These are phyloP conservation scores for Vanessa cardui DNA, from an alignment of 2,888 invertebrate genomes.

Conservation along the genomic window DNA sequence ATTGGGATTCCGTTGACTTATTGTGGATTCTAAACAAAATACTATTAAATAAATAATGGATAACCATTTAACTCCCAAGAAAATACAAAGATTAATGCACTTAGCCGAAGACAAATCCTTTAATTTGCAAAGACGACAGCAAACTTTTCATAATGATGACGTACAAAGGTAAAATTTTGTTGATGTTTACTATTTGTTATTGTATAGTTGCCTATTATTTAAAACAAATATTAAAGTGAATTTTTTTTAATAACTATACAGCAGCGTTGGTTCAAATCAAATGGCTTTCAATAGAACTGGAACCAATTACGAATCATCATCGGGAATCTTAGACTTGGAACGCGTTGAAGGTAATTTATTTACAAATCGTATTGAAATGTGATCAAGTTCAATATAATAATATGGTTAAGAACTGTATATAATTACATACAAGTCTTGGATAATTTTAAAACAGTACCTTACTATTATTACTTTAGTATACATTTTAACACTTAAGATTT, in stretches of 20 bases:
- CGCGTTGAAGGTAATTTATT: slow-evolving; percentile 62
- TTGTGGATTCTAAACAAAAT: too few relatives aligned
- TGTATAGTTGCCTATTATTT: background rate
- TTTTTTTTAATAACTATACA: slow-evolving; percentile 11
- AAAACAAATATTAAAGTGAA: background rate
- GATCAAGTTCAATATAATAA: background rate
- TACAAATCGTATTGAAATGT: slow-evolving; percentile 1
- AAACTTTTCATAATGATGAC: slow-evolving; percentile 52
- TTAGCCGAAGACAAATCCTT: slow-evolving; percentile 71
- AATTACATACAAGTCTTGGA: too few relatives aligned
- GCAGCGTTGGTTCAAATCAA: slow-evolving; percentile 41
- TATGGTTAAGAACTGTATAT: too few relatives aligned
- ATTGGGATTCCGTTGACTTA: too few relatives aligned
- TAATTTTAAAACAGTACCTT: too few relatives aligned
- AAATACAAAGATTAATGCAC: slow-evolving; percentile 68
- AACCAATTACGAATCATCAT: slow-evolving; percentile 61
- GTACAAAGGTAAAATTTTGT: slow-evolving; percentile 48
- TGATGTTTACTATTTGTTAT: background rate
- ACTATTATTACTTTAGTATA: too few relatives aligned
- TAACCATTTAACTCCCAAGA: slow-evolving; percentile 72
- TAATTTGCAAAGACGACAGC: slow-evolving; percentile 49
- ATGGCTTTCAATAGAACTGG: slow-evolving; percentile 47
- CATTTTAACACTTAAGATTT: too few relatives aligned
- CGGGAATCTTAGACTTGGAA: slow-evolving; percentile 72
- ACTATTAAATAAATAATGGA: slow-evolving; percentile 53